A percentile compares a stretch with the other conserved stretches of the same genome.
These are phyloP conservation scores for Octomys mimax DNA, from an alignment of 2,797 vertebrate species.

Conservation along the genomic window DNA sequence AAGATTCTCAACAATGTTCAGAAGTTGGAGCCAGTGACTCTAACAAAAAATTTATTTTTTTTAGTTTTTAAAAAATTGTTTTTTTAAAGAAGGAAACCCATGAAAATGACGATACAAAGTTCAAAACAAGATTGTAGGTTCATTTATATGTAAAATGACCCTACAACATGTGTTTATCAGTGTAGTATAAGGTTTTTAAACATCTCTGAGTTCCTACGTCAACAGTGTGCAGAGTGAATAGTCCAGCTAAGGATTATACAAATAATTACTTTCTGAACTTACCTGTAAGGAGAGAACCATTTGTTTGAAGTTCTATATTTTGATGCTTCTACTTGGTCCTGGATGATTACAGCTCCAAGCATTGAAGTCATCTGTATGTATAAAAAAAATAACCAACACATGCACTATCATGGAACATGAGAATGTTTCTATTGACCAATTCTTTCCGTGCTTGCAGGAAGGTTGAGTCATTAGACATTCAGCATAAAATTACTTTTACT, in stretches of 20 bases:
- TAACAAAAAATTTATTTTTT: neutral
- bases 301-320: neutral
- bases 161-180: neutral
- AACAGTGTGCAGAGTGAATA: neutral
- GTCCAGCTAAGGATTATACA: no score
- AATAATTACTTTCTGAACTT: neutral
- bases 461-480: neutral
- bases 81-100: no score
- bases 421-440: neutral
- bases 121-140: no score
- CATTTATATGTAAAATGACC: neutral
- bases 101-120: no score
- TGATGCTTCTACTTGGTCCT: neutral
- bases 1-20: neutral
- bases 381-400: neutral
- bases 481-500: neutral
- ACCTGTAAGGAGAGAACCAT: neutral
- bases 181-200: neutral
- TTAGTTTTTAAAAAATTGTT: no score
- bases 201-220: neutral
- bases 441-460: neutral
- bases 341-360: neutral
- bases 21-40: neutral
- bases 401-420: fast-evolving
- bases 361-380: neutral